These are phyloP conservation scores for Zoanthus gigantus DNA, from an alignment of 92 coral and sea anemone genomes.

Conservation along the genomic window DNA sequence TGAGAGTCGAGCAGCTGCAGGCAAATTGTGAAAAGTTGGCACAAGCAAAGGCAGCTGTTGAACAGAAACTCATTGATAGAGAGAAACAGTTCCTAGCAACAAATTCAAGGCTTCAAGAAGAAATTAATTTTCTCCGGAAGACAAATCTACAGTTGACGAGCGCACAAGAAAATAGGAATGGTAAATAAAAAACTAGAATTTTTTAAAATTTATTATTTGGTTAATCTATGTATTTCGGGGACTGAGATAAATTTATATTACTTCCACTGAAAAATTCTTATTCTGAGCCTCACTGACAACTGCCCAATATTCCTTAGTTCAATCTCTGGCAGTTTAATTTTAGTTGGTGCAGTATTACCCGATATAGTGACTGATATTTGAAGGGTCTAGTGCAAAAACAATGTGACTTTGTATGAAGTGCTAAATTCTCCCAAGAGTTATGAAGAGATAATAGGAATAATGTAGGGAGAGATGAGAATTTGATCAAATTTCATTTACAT, in stretches of 20 bases:
- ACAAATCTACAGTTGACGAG: conserved; percentile 78
- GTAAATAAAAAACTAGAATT: conserved; percentile 20
- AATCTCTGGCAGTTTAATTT: background rate
- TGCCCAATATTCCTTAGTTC: background rate
- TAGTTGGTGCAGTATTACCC: background rate
- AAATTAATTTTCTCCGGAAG: conserved; percentile 75
- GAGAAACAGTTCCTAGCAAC: conserved; percentile 77
- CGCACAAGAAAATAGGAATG: conserved; percentile 44
- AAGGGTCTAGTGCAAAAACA: too few relatives aligned
- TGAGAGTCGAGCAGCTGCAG: conserved; percentile 92
- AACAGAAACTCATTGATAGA: conserved; percentile 77
- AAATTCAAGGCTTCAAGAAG: conserved; percentile 67
- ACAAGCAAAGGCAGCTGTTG: conserved; percentile 72
- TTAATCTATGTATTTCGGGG: too few relatives aligned
- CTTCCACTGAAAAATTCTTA: too few relatives aligned
- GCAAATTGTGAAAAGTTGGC: conserved; percentile 87
- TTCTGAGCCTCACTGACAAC: background rate
- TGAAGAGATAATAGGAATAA: too few relatives aligned
- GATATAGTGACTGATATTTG: background rate
- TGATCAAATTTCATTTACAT: too few relatives aligned
- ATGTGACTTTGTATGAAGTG: too few relatives aligned
- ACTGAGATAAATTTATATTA: too few relatives aligned
- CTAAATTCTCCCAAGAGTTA: too few relatives aligned
- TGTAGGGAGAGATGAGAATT: too few relatives aligned
- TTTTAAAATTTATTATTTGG: too few relatives aligned